These are phyloP conservation scores for Furnarius figulus DNA, from an alignment of 2,113 vertebrate genomes.

Conservation along the genomic window DNA sequence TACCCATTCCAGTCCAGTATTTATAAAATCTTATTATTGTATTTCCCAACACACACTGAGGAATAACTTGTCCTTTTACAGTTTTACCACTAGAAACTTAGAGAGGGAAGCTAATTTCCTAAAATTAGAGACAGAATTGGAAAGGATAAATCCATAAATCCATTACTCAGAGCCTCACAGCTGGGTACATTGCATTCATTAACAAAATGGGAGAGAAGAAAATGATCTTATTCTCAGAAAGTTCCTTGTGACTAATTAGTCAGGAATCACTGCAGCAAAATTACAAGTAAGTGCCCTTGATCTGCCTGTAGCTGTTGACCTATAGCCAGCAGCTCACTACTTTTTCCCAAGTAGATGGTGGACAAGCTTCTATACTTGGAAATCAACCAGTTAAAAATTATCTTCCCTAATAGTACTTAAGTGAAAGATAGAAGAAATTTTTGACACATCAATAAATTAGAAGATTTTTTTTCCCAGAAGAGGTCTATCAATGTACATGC, in stretches of 20 bases:
- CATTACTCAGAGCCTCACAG: constrained; percentile 14
- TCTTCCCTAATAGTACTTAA: not conserved
- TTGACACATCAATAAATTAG: not conserved
- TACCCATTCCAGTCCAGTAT: not conserved
- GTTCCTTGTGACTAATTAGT: not conserved
- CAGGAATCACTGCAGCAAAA: constrained; percentile 12
- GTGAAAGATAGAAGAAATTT: not conserved
- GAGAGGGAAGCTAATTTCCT: not conserved
- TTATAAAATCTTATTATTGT: not conserved
- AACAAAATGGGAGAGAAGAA: constrained; percentile 30
- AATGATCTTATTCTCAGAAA: not conserved
- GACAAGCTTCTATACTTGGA: not conserved
- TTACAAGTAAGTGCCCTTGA: constrained; percentile 5
- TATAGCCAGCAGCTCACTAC: not conserved
- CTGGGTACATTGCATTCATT: not conserved
- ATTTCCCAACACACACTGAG: not conserved
- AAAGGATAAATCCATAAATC: constrained; percentile 14
- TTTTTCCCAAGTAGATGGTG: not conserved
- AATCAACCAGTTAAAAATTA: constrained; percentile 32
- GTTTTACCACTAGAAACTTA: not conserved
- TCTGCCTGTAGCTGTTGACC: not conserved
- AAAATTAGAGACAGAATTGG: constrained; percentile 39
- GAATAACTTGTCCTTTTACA: constrained; percentile 38
- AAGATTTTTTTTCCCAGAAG: not conserved
- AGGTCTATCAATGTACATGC: not conserved